Conservation (phyloP, 2,888 invertebrate genomes). For the Frankliniella fusca region DNA sequence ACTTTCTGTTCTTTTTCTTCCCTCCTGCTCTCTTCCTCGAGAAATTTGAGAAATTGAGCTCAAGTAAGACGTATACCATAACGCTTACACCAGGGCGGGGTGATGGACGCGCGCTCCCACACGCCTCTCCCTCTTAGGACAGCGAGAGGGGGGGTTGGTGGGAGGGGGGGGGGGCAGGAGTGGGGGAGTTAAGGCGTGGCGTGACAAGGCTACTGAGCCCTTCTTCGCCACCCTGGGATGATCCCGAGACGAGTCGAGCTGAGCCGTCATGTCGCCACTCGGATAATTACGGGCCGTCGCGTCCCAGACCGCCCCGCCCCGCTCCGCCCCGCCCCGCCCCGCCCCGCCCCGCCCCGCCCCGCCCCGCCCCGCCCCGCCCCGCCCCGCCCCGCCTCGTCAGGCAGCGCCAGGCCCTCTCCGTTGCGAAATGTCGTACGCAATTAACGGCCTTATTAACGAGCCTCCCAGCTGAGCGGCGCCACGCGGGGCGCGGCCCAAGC, state of each 20-base stretch:
- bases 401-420: neutral
- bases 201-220: neutral
- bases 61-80: no score
- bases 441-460: conserved; percentile 24
- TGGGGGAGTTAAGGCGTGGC: no score
- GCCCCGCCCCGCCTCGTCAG: neutral
- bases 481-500: no score
- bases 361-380: no score
- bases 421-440: conserved; percentile 15
- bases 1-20: no score
- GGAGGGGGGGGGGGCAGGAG: neutral
- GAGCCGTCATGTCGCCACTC: conserved; percentile 15
- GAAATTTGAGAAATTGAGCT: no score
- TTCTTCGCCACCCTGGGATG: neutral
- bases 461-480: neutral
- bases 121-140: no score
- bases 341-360: neutral
- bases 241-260: conserved; percentile 3
- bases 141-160: neutral
- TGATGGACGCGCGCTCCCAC: no score
- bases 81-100: no score
- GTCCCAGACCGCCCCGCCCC: neutral
- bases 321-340: neutral
- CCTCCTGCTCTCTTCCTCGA: no score
- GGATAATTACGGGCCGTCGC: conserved; percentile 9